Conservation (phyloP, 2,113 vertebrate species). For the Colossoma macropomum region DNA sequence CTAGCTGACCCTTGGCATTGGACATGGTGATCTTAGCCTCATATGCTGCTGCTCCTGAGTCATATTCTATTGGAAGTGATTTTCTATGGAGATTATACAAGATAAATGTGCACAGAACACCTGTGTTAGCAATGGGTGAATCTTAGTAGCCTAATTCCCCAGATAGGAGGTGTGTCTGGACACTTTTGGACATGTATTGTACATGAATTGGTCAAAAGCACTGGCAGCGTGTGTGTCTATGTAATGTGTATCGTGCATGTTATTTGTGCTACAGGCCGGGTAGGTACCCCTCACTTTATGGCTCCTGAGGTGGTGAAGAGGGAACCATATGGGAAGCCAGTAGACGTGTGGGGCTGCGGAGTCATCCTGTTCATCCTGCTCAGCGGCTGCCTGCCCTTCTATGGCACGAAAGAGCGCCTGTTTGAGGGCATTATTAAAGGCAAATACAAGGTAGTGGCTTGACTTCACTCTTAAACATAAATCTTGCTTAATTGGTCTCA, state of each 20-base stretch:
- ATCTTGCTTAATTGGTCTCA: too few species aligned
- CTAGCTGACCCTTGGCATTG: too few species aligned
- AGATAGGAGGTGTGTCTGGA: background rate
- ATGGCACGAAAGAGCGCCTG: conserved; percentile 97
- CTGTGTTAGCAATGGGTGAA: background rate
- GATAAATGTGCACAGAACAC: background rate
- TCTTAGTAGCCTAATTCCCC: background rate
- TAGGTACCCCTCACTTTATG: conserved; percentile 99
- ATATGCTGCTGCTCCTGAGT: too few species aligned
- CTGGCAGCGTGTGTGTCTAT: background rate
- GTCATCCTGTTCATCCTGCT: conserved; percentile 99
- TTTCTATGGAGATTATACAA: background rate
- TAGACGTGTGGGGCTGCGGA: conserved; percentile 98
- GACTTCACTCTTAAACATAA: background rate
- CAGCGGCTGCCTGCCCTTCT: conserved; percentile 97
- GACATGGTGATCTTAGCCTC: too few species aligned
- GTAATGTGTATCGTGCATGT: background rate
- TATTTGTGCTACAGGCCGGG: conserved; percentile 81
- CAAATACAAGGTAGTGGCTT: conserved; percentile 92
- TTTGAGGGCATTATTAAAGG: conserved; percentile 99
- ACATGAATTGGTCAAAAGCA: background rate
- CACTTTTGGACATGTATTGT: background rate
- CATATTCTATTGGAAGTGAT: too few species aligned
- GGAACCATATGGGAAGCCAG: conserved; percentile 97
- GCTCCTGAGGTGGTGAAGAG: conserved; percentile 98